Percentiles rank a stretch among this genome's conserved stretches.
Evolutionary conservation across 2,797 vertebrate species (phyloP).

Genomic region (Eospalax fontanierii): DNA sequence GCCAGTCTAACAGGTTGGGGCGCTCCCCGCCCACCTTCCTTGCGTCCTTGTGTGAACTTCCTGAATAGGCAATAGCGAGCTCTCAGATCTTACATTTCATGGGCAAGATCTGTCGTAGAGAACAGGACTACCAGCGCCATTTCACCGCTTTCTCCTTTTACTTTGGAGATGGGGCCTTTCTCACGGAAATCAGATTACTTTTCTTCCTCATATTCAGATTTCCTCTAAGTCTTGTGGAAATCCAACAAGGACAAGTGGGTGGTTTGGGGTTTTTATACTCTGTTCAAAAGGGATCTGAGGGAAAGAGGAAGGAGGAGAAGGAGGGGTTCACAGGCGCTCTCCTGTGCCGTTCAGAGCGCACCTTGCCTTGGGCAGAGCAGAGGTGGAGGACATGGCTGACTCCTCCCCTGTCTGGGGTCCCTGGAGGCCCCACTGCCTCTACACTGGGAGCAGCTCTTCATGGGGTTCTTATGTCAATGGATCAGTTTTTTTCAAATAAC

Average conservation of each 20-base stretch:
- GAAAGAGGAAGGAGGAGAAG: not conserved
- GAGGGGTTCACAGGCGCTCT: too few relatives aligned
- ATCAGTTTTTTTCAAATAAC: not conserved
- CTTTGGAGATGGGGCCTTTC: not conserved
- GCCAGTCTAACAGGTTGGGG: not conserved
- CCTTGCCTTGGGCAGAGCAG: not conserved
- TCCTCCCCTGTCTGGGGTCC: not conserved
- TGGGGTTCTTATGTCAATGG: not conserved
- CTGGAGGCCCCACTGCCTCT: not conserved
- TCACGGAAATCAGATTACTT: not conserved
- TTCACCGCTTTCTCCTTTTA: conserved; percentile 31
- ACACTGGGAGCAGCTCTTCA: not conserved
- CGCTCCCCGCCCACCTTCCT: not conserved
- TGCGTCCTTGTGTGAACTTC: not conserved
- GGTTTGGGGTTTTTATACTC: not conserved
- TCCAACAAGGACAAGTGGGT: not conserved
- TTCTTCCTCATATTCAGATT: not conserved
- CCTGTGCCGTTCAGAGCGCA: too few relatives aligned
- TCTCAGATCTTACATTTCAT: not conserved
- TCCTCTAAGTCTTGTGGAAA: not conserved
- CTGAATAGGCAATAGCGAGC: not conserved
- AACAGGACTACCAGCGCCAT: not conserved
- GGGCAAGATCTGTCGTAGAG: not conserved
- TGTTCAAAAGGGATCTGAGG: not conserved
- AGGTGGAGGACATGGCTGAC: fast-evolving